Evolutionary conservation across 1,140 invertebrate species (phyloP).

Genomic region (Drosophila parvula): DNA sequence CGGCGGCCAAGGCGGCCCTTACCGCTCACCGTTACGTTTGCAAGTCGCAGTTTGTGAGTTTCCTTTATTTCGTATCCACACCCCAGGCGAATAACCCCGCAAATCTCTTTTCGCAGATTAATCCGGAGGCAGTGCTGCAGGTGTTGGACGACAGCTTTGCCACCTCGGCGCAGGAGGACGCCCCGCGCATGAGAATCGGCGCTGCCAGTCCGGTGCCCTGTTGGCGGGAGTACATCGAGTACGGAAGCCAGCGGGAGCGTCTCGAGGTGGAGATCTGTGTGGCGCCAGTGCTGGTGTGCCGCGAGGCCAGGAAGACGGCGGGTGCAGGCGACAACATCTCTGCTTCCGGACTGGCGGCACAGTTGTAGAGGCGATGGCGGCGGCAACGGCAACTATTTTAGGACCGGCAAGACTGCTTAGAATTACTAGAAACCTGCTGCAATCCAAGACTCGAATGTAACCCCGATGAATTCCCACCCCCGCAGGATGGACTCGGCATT

Average conservation of each 20-base stretch:
- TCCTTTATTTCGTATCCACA: too few species aligned
- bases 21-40: conserved; percentile 94
- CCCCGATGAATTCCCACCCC: conserved; percentile 45
- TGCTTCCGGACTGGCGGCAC: conserved; percentile 91
- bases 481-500: conserved; percentile 64
- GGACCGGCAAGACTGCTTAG: conserved; percentile 68
- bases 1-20: conserved; percentile 93
- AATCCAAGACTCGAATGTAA: conserved; percentile 63
- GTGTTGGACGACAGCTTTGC: conserved; percentile 95
- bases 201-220: conserved; percentile 92
- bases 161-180: conserved; percentile 85
- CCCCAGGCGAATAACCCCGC: neutral
- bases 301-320: conserved; percentile 91
- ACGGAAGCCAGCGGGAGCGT: conserved; percentile 71
- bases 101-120: conserved; percentile 85
- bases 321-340: conserved; percentile 96
- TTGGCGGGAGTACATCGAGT: conserved; percentile 89
- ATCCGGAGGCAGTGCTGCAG: conserved; percentile 88
- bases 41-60: conserved; percentile 87
- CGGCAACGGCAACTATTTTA: neutral
- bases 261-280: conserved; percentile 90
- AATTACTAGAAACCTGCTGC: conserved; percentile 48
- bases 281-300: conserved; percentile 94
- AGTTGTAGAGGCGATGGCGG: conserved; percentile 85
- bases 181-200: conserved; percentile 86